Evolutionary conservation across 2,888 invertebrate species (phyloP).

Genomic region (Elegia similella): DNA sequence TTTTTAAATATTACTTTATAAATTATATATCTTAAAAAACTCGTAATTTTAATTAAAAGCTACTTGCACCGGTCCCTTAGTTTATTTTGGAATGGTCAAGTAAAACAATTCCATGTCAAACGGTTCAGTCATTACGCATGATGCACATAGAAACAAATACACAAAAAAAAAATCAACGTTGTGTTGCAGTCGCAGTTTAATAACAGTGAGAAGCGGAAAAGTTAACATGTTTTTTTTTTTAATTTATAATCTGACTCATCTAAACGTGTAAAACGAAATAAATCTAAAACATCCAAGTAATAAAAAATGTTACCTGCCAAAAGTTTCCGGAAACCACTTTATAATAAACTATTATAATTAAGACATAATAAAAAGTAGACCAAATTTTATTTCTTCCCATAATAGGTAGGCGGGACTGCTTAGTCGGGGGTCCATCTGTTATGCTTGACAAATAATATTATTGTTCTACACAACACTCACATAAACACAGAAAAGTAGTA

Average conservation of each 20-base stretch:
- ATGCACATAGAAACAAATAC: too few relatives aligned
- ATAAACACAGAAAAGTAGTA: not conserved
- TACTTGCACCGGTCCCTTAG: too few relatives aligned
- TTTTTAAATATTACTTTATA: too few relatives aligned
- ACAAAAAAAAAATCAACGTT: too few relatives aligned
- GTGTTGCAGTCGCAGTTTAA: too few relatives aligned
- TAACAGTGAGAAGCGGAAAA: too few relatives aligned
- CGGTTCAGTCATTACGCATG: too few relatives aligned
- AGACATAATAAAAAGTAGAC: conserved; percentile 12
- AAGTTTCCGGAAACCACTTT: conserved; percentile 9
- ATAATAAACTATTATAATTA: conserved; percentile 12
- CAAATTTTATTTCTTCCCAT: conserved; percentile 6
- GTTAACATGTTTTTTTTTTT: too few relatives aligned
- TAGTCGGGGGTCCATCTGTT: conserved; percentile 2
- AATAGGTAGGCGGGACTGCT: conserved; percentile 10
- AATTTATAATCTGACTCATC: not conserved
- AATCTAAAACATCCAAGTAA: not conserved
- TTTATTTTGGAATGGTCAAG: too few relatives aligned
- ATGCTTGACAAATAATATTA: conserved; percentile 11
- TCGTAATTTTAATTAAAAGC: too few relatives aligned
- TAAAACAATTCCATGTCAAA: too few relatives aligned
- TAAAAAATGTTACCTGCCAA: conserved; percentile 7
- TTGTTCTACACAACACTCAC: conserved; percentile 1
- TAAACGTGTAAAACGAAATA: not conserved
- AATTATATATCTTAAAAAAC: too few relatives aligned